These are phyloP conservation scores for Cercocebus atys DNA, from an alignment of 2,113 vertebrate genomes.

Conservation along the genomic window DNA sequence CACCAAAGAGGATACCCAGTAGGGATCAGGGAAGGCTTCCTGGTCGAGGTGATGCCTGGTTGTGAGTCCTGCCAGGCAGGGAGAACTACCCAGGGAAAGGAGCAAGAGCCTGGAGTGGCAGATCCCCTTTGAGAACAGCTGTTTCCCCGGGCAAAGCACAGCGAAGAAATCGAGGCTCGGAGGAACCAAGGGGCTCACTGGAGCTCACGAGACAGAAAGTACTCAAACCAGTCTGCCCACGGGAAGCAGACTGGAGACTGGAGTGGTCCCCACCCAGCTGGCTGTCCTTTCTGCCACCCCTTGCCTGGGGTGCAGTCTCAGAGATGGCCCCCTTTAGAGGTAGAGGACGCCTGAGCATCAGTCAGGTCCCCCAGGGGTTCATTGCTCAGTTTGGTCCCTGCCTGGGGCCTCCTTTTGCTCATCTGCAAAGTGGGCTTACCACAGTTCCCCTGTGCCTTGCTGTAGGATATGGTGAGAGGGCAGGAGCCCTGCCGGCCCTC, in stretches of 20 bases:
- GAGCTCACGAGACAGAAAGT: background rate
- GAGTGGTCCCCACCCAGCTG: fast-evolving
- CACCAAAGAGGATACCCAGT: fast-evolving
- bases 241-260: background rate
- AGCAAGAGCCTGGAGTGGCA: background rate
- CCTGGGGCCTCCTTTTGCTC: background rate
- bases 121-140: background rate
- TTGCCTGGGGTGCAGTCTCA: background rate
- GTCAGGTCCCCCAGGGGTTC: background rate
- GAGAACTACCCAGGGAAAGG: background rate
- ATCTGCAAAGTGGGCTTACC: background rate
- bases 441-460: fast-evolving
- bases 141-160: background rate
- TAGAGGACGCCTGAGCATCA: fast-evolving
- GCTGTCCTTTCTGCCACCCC: background rate
- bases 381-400: fast-evolving
- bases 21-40: background rate
- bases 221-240: fast-evolving
- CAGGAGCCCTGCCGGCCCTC: background rate
- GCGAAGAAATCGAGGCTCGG: background rate
- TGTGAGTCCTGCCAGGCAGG: background rate
- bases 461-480: fast-evolving
- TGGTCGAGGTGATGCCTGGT: background rate
- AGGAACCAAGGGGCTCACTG: fast-evolving
- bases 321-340: no score